Evolutionary conservation across 2,797 vertebrate genomes (phyloP).

Genomic region (Pipistrellus nathusii): DNA sequence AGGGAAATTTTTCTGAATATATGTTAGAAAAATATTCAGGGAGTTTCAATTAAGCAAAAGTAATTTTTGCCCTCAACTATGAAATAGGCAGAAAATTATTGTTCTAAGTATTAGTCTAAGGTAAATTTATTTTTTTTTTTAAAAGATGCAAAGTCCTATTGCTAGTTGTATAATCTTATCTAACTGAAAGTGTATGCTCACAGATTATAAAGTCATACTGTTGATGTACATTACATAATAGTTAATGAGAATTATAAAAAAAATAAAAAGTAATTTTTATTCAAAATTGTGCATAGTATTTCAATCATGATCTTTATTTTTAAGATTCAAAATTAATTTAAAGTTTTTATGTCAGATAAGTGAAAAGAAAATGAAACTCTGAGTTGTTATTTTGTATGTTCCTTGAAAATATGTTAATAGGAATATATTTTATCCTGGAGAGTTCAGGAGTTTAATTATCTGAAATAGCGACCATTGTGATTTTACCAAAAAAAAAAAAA

Average conservation of each 20-base stretch:
- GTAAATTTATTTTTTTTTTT: background rate
- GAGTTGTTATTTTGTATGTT: background rate
- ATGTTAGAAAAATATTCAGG: background rate
- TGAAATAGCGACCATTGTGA: background rate
- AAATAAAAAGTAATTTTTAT: slow-evolving; percentile 19
- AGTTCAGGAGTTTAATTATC: background rate
- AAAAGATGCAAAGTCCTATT: background rate
- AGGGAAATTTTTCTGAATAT: background rate
- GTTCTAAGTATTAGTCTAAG: background rate
- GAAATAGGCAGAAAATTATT: background rate
- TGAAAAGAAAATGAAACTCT: background rate
- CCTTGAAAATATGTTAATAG: background rate
- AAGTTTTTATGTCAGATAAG: background rate
- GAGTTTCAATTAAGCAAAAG: background rate
- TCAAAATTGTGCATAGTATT: slow-evolving; percentile 29
- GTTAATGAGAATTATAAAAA: background rate
- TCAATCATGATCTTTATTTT: background rate
- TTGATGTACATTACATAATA: background rate
- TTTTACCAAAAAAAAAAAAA: background rate
- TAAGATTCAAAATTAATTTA: slow-evolving; percentile 21
- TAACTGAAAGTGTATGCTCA: background rate
- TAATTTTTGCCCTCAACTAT: background rate
- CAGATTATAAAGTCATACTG: background rate
- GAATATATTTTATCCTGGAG: background rate
- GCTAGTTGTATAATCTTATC: background rate